Base-by-base conservation (phyloP, 2,888 invertebrate species). In the Biston betularia region DNA sequence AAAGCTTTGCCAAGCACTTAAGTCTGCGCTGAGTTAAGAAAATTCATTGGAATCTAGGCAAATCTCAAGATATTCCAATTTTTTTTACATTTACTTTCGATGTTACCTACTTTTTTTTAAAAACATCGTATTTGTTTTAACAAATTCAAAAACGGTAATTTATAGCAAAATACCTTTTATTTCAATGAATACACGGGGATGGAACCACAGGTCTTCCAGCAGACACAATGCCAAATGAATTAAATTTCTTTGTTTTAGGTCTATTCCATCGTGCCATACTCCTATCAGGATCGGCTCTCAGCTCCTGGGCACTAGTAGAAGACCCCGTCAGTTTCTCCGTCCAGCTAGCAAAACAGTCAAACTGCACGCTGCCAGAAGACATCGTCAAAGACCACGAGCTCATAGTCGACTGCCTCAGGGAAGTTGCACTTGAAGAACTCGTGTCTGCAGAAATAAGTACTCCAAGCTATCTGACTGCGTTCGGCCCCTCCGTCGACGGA, bases 401-500 rank as follows among this genome's bases (percentile, higher is more conserved):
- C 67, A 97, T 98, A 71, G 97, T 97, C 15, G 97, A 98, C 83
- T 98, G 98, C 80, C 94, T 98, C 15, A 94, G 97, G 71, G 97
- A 97, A 80, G 95, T 96, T 0, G 95, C 96, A 3, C 89, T 98
- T 9, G 95, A 96, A 53, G 96, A 97, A 74, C 93, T 98, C 6
- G 95, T 97, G 92, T 94, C 94, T 7, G 96, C 97, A 0, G 97
- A 97, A 81, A 96, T 97, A 58, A 95, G 94, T 70, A 96, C 97
- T 6, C 97, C 97, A 0, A 97, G 96, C 62, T 97, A 97, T 84
- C 90, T 98, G 56, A 97, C 97, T 71, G 96, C 97, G 0, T 99
- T 98, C 80, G 99, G 98, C 0, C 98, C 98, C 0, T 98, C 98
- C 79, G 97, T 98, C 50, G 98, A 98, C 84, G 98, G 98, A 59